phyloP scores from a whole-genome alignment of 92 coral and sea anemone genomes.

The Epizoanthus ramosus region DNA sequence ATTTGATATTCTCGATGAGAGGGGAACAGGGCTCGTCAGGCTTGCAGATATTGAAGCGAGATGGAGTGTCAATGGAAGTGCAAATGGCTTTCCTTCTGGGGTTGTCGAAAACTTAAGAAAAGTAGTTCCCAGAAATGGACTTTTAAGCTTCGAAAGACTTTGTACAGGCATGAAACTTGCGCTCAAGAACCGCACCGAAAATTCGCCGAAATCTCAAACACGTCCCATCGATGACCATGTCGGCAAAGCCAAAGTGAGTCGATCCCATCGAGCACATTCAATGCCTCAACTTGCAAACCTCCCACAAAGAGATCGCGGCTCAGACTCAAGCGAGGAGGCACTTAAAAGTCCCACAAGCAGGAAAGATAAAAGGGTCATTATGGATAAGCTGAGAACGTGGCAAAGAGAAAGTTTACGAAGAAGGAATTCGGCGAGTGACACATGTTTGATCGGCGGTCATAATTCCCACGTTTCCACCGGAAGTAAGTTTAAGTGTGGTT shows the following conservation, averaged over 20 bases:
- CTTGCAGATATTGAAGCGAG: conserved; percentile 84
- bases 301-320: conserved; percentile 63
- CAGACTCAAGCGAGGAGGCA: conserved; percentile 79
- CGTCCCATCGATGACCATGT: background rate
- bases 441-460: conserved; percentile 36
- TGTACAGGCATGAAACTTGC: conserved; percentile 86
- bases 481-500: conserved; percentile 27
- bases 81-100: conserved; percentile 68
- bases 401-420: conserved; percentile 47
- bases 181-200: conserved; percentile 55
- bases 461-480: conserved; percentile 41
- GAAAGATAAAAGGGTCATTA: conserved; percentile 59
- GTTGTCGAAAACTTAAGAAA: conserved; percentile 77
- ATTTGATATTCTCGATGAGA: conserved; percentile 90
- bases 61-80: conserved; percentile 68
- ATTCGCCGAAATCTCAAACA: conserved; percentile 11
- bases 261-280: conserved; percentile 58
- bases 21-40: conserved; percentile 73
- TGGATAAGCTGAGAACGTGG: conserved; percentile 70
- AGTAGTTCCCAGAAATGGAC: conserved; percentile 82
- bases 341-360: conserved; percentile 52
- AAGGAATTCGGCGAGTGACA: conserved; percentile 54
- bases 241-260: conserved; percentile 12
- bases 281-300: conserved; percentile 57
- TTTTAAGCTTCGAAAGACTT: conserved; percentile 81